These are phyloP conservation scores for Lanistes nyassanus DNA, from an alignment of 1,140 invertebrate species.

Conservation along the genomic window DNA sequence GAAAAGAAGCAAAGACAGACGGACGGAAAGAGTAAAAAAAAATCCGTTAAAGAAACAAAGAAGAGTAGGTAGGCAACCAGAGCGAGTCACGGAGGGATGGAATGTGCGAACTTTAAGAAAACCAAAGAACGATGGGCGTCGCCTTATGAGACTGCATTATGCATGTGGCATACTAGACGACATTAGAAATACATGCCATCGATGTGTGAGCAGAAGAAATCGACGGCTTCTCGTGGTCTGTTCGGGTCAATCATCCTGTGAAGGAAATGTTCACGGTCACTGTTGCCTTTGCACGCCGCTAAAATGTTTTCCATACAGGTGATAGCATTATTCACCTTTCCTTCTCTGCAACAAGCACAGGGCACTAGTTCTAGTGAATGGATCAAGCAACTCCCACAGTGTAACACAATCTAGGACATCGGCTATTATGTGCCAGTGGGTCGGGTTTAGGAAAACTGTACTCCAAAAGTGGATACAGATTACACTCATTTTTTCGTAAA, in stretches of 20 bases:
- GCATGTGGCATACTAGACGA: background rate
- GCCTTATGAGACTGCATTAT: background rate
- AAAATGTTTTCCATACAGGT: slow-evolving; percentile 13
- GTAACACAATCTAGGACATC: no score
- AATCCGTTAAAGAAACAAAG: background rate
- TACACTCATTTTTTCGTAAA: no score
- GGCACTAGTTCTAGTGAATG: no score
- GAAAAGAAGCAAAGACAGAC: background rate
- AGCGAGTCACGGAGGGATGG: background rate
- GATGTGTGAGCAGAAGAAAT: slow-evolving; percentile 21
- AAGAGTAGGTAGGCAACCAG: no score
- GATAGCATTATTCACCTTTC: background rate
- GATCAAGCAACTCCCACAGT: no score
- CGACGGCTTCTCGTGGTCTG: slow-evolving; percentile 3
- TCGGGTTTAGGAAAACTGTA: background rate
- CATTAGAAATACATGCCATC: slow-evolving; percentile 3
- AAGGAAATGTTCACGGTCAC: slow-evolving; percentile 25
- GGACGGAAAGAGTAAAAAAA: background rate
- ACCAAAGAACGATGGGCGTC: background rate
- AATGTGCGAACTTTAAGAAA: background rate
- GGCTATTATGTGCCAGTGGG: no score
- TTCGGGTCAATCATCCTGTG: slow-evolving; percentile 19
- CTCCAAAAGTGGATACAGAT: no score
- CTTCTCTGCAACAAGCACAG: slow-evolving; percentile 1
- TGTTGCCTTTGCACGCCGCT: slow-evolving; percentile 20